Evolutionary conservation across 92 coral and sea anemone species (phyloP), one percentile per base, ranked within the genome.

Genomic region (Epizoanthus illoricatus): DNA sequence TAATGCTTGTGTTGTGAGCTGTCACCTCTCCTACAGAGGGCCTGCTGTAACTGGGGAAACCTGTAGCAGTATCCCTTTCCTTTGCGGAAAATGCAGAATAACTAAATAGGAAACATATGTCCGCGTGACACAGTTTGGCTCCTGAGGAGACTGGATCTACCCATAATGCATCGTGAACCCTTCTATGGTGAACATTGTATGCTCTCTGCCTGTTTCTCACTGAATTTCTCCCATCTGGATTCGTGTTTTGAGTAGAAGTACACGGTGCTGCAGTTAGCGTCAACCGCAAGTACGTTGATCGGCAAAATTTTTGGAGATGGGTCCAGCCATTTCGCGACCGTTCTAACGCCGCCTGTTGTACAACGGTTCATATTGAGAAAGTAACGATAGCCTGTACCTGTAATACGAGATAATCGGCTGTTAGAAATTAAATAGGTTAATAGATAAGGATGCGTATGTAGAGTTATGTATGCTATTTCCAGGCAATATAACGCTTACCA

Each of bases 281-380:
- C 55, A 49, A 90, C 92, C 1, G 92, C 94, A 11, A 93, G 76
- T 55, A 93, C 92, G 73, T 88, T 93, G 5, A 88, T 88, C 16
- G 81, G 80, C 0, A 90, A 89, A 39, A 80, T 71, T 5, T 74
- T 86, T 7, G 97, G 97, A 6, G 94, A 65, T 17, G 97, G 92
- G 71, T 93, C 97, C 5, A 93, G 88, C 97, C 97, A 93, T 0
- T 92, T 72, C 1, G 97, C 91, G 11, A 93, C 54, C 6, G 86
- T 65, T 4, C 94, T 84, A 33, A 93, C 91, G 5, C 92, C 87
- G 16, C 97, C 97, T 3, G 97, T 93, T 56, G 88, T 90, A 74
- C 97, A 93, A 54, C 97, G 97, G 39, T 68, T 81, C 88, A 90
- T 84, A 86, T 93, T 93, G 61, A 93, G 85, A 62, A 79, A 93